Percentiles rank a stretch among this genome's conserved stretches.
These are phyloP conservation scores for Caenorhabditis drosophilae DNA, from an alignment of 2,888 invertebrate genomes.

Conservation along the genomic window DNA sequence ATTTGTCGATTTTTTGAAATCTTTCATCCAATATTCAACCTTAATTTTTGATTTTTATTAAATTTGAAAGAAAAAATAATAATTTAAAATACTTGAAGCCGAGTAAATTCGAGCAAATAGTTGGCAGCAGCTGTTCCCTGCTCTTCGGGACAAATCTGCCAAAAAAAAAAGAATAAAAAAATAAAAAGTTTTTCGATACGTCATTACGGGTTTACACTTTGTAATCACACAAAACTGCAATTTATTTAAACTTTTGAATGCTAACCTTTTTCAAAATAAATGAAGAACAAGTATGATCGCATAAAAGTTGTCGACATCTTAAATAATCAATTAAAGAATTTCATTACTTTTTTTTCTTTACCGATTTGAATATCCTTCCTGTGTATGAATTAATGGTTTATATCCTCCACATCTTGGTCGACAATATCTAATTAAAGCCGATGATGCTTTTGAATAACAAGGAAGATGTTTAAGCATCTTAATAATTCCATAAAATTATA, in stretches of 20 bases:
- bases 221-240: too few species aligned
- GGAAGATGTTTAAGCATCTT: constrained; percentile 61
- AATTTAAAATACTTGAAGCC: too few species aligned
- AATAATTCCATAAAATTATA: neutral
- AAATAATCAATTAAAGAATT: constrained; percentile 1
- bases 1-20: constrained; percentile 40
- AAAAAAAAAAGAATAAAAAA: neutral
- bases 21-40: constrained; percentile 66
- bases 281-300: constrained; percentile 64
- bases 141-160: constrained; percentile 45
- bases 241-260: too few species aligned
- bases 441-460: constrained; percentile 58
- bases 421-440: constrained; percentile 55
- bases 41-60: too few species aligned
- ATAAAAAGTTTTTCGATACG: neutral
- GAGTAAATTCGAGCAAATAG: constrained; percentile 63
- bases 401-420: constrained; percentile 64
- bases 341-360: constrained; percentile 9
- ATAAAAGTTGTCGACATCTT: constrained; percentile 64
- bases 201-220: neutral
- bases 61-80: too few species aligned
- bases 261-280: constrained; percentile 51
- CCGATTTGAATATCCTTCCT: constrained; percentile 59
- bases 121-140: constrained; percentile 53
- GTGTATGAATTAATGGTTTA: constrained; percentile 54